A percentile compares a stretch with the other conserved stretches of the same genome.
These are phyloP conservation scores for Adelognathus sp. DNA, from an alignment of 2,888 invertebrate genomes.

Conservation along the genomic window DNA sequence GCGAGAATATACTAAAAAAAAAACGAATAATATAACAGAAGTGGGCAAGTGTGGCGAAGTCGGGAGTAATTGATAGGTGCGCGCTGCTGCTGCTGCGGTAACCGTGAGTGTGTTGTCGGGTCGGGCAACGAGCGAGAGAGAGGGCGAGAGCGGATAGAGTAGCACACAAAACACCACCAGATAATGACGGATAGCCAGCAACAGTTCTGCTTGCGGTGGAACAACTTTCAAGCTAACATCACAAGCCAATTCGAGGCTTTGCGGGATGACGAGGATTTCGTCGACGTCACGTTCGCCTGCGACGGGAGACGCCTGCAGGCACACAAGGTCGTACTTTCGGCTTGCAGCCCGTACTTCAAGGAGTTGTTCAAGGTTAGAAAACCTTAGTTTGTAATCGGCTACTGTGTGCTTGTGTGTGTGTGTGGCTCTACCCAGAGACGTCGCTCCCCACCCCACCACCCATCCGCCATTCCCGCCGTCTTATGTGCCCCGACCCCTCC, in stretches of 20 bases:
- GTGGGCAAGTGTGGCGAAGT: conserved; percentile 51
- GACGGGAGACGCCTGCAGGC: conserved; percentile 92
- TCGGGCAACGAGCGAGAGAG: no score
- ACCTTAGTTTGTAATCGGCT: conserved; percentile 61
- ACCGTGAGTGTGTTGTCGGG: conserved; percentile 13
- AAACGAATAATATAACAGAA: conserved; percentile 15
- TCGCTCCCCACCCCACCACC: conserved; percentile 17
- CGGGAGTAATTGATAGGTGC: conserved; percentile 32
- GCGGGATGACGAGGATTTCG: conserved; percentile 93
- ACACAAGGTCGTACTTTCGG: conserved; percentile 92
- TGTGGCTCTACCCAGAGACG: no score
- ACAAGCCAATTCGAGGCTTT: conserved; percentile 93
- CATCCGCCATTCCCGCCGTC: conserved; percentile 27
- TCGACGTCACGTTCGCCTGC: conserved; percentile 93
- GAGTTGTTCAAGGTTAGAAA: conserved; percentile 90
- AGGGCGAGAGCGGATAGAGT: background rate
- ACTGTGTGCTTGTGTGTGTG: conserved; percentile 16
- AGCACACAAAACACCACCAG: conserved; percentile 1
- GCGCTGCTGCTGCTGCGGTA: conserved; percentile 11
- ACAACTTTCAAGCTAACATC: conserved; percentile 94
- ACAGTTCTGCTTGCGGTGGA: conserved; percentile 95
- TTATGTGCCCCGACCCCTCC: conserved; percentile 12
- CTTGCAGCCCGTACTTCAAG: conserved; percentile 94
- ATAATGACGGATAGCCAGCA: conserved; percentile 83
- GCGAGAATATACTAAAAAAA: no score